Percentiles rank a stretch among this genome's conserved stretches.
Evolutionary conservation across 37 sponge, comb jelly and placozoan species (phyloP).

Genomic region (Theonella swinhoei): DNA sequence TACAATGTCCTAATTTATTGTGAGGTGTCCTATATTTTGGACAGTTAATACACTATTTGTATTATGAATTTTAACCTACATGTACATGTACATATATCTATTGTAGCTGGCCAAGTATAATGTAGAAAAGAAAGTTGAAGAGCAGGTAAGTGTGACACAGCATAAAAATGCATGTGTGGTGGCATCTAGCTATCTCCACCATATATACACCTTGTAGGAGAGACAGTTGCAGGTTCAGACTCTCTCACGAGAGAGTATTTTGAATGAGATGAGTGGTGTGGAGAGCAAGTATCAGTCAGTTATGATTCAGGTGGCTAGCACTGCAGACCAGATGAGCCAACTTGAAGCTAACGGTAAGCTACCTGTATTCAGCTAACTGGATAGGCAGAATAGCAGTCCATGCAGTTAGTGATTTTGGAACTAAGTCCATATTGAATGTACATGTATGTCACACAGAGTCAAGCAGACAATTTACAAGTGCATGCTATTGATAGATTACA

Average conservation of each 20-base stretch:
- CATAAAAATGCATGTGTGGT: not conserved
- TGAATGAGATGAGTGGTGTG: slow-evolving; percentile 46
- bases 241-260: slow-evolving; percentile 57
- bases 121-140: slow-evolving; percentile 62
- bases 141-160: slow-evolving; percentile 40
- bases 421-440: no score
- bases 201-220: no score
- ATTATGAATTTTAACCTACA: not conserved
- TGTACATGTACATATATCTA: no score
- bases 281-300: slow-evolving; percentile 55
- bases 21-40: no score
- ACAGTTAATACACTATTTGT: not conserved
- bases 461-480: no score
- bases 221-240: slow-evolving; percentile 57
- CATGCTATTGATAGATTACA: no score
- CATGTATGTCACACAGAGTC: no score
- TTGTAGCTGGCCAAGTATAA: slow-evolving; percentile 49
- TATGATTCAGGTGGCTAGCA: slow-evolving; percentile 17
- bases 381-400: no score
- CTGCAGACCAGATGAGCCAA: slow-evolving; percentile 53
- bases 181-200: no score
- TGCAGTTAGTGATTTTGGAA: no score
- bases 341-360: slow-evolving; percentile 63
- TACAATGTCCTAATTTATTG: no score
- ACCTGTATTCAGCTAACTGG: no score